Conservation (phyloP, 1,140 invertebrate species). For the Steinernema khuongi region DNA sequence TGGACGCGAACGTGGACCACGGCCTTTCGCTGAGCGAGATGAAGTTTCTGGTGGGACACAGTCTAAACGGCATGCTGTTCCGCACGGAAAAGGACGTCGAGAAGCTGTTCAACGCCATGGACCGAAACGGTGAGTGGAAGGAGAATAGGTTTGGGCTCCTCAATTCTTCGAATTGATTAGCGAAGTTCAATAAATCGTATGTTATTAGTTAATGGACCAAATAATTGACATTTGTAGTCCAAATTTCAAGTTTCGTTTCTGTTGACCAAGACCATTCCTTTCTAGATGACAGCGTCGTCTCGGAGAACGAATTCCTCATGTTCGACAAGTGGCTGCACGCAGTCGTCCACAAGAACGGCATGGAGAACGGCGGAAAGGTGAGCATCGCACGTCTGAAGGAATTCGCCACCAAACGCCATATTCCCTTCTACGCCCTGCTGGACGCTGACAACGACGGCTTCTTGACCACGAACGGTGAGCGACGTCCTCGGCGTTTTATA, state of each 20-base stretch:
- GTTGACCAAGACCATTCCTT: background rate
- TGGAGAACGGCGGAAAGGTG: background rate
- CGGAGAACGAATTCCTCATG: background rate
- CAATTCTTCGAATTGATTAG: too few species aligned
- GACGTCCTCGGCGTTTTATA: background rate
- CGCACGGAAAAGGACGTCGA: slow-evolving; percentile 8
- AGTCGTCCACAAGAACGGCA: background rate
- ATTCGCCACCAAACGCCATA: background rate
- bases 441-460: slow-evolving; percentile 5
- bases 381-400: slow-evolving; percentile 12
- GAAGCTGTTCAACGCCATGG: slow-evolving; percentile 1
- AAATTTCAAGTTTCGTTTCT: too few species aligned
- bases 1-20: background rate
- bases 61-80: background rate
- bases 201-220: too few species aligned
- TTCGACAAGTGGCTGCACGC: slow-evolving; percentile 8
- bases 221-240: too few species aligned
- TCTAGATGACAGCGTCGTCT: slow-evolving; percentile 1
- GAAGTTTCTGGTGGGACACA: background rate
- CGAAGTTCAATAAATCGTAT: too few species aligned
- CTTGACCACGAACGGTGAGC: background rate
- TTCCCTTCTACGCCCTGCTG: background rate
- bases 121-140: background rate
- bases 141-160: too few species aligned
- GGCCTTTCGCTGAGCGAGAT: background rate